Base-by-base conservation (phyloP, 2,797 vertebrate genomes). In the Netta rufina region DNA sequence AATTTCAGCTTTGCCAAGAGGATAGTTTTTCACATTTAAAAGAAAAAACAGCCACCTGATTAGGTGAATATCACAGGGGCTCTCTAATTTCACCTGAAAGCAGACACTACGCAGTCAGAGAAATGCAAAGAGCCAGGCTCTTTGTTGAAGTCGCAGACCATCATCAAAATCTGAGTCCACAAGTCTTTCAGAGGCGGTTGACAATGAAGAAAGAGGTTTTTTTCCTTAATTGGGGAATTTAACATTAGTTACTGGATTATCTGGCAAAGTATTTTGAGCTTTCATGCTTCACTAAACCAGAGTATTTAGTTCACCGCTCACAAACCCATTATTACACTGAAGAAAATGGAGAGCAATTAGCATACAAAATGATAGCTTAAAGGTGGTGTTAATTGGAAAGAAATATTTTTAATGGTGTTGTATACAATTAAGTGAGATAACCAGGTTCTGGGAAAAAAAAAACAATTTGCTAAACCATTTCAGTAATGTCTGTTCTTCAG, bases 271-370 rank as follows among this genome's bases (percentile, higher is more conserved):
- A 91, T 94, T 97, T 96, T 71, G 92, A 95, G 90, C 83, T 95
- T 93, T 95, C 89, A 95, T 65, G 78, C 82, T 97, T 97, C 93
- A 92, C 96, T 92, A 84, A 98, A 96, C 97, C 12, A 1, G 95
- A 98, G 89, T 90, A 97, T 97, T 97, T 93, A 91, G 92, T 95
- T 93, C 81, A 89, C 95, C 89, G 21, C 78, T 96, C 96, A 96
- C 82, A 97, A 97, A 90, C 91, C 92, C 87, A 90, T 97, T 96
- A 98, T 97, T 97, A 97, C 65, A 33, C 84, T 73, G 75, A 94
- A 93, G 93, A 96, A 96, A 95, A 93, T 92, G 73, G 94, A 76
- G 94, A 97, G 93, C 90, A 97, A 97, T 97, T 97, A 97, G 91
- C 92, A 88, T 95, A 94, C 58, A 89, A 95, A 93, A 96, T 82